Evolutionary conservation across 2,888 invertebrate species (phyloP).

Genomic region (Ecliptopera silaceata): DNA sequence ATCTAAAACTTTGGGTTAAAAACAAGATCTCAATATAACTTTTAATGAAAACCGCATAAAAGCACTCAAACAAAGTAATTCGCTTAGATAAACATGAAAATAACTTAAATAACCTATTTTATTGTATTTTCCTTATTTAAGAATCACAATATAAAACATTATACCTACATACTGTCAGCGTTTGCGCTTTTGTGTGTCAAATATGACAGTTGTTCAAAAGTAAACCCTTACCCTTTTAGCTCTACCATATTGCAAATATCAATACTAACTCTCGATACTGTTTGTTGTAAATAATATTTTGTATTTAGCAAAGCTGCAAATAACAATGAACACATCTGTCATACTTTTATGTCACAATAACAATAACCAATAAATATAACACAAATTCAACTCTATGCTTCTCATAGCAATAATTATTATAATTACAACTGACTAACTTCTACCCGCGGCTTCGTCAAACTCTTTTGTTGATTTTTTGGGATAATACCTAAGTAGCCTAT

Average conservation of each 20-base stretch:
- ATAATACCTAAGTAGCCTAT: too few species aligned
- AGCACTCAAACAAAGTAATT: too few species aligned
- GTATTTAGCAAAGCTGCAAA: conserved; percentile 15
- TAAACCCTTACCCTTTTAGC: conserved; percentile 6
- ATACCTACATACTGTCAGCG: background rate
- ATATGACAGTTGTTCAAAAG: conserved; percentile 11
- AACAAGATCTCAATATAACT: background rate
- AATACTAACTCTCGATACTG: conserved; percentile 32
- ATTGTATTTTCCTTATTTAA: too few species aligned
- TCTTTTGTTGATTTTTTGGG: too few species aligned
- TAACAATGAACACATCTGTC: conserved; percentile 33
- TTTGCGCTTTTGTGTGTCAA: conserved; percentile 9
- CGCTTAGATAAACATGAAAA: too few species aligned
- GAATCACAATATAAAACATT: too few species aligned
- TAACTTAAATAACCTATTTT: too few species aligned
- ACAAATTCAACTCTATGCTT: background rate
- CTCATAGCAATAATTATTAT: background rate
- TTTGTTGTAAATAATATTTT: conserved; percentile 30
- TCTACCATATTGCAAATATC: conserved; percentile 21
- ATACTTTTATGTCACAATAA: conserved; percentile 7
- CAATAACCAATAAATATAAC: background rate
- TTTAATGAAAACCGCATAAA: background rate
- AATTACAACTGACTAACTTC: background rate
- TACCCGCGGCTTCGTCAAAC: too few species aligned
- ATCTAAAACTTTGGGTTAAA: background rate